Evolutionary conservation across 2,888 invertebrate species (phyloP).

Genomic region (Eupithecia abbreviata): DNA sequence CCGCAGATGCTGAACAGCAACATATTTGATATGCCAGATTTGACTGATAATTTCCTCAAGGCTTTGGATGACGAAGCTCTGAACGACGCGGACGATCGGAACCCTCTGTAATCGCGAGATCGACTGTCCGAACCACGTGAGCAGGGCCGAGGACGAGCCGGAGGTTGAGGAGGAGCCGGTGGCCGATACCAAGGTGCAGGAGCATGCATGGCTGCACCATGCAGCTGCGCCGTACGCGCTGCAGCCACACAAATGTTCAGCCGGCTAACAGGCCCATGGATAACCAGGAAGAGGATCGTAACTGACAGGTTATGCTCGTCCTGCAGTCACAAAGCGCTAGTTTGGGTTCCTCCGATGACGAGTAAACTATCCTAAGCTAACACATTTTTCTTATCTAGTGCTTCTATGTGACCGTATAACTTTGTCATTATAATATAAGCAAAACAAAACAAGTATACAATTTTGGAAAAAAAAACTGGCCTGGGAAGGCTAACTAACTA

Average conservation of each 20-base stretch:
- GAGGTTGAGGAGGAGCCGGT: background rate
- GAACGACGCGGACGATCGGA: slow-evolving; percentile 23
- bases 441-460: background rate
- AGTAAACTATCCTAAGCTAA: background rate
- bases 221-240: slow-evolving; percentile 11
- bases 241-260: slow-evolving; percentile 18
- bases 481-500: background rate
- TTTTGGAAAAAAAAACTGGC: background rate
- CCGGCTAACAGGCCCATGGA: background rate
- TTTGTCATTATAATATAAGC: background rate
- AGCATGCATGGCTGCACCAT: slow-evolving; percentile 5
- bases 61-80: slow-evolving; percentile 40
- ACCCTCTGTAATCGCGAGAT: slow-evolving; percentile 13
- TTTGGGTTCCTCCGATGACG: background rate
- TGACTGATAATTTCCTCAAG: slow-evolving; percentile 42
- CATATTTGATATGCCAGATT: slow-evolving; percentile 45
- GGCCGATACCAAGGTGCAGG: background rate
- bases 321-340: slow-evolving; percentile 9
- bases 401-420: background rate
- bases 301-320: slow-evolving; percentile 25
- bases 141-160: background rate
- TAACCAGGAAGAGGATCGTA: slow-evolving; percentile 13
- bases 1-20: slow-evolving; percentile 44
- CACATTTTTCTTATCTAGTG: background rate
- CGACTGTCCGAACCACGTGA: slow-evolving; percentile 16